Percentiles rank a stretch among this genome's conserved stretches.
These are phyloP conservation scores for Tortricodes alternella DNA, from an alignment of 2,888 invertebrate species.

Conservation along the genomic window DNA sequence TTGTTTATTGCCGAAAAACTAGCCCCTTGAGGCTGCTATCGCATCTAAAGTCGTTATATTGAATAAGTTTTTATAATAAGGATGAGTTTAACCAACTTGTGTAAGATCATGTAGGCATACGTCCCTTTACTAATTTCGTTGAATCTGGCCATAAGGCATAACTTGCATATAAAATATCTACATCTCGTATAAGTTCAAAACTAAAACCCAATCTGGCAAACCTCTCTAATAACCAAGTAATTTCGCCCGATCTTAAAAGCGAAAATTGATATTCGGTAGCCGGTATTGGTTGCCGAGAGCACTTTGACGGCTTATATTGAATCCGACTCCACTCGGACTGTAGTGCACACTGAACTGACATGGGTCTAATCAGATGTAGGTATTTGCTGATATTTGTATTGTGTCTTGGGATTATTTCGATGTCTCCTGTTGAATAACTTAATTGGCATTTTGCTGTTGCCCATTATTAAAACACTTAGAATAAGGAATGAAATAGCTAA, in stretches of 20 bases:
- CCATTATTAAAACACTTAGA: too few relatives aligned
- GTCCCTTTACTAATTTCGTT: too few relatives aligned
- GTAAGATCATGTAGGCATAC: too few relatives aligned
- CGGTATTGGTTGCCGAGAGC: background rate
- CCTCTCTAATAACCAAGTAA: constrained; percentile 7
- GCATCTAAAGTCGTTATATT: too few relatives aligned
- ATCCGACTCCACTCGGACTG: background rate
- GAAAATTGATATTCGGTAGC: background rate
- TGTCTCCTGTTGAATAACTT: background rate
- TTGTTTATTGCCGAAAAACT: too few relatives aligned
- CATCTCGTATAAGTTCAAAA: background rate
- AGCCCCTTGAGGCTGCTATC: too few relatives aligned
- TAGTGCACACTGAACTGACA: background rate
- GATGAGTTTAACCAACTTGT: too few relatives aligned
- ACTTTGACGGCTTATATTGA: constrained; percentile 10
- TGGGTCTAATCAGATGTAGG: background rate
- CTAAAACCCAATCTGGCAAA: background rate
- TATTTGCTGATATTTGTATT: background rate
- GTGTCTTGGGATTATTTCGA: background rate
- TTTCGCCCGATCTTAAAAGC: background rate
- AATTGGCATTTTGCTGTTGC: too few relatives aligned
- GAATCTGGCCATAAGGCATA: too few relatives aligned
- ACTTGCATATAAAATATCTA: background rate
- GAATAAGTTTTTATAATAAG: too few relatives aligned
- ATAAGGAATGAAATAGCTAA: too few relatives aligned